phyloP scores from a whole-genome alignment of 2,888 invertebrate species.

The Sinhomidia bicolor region DNA sequence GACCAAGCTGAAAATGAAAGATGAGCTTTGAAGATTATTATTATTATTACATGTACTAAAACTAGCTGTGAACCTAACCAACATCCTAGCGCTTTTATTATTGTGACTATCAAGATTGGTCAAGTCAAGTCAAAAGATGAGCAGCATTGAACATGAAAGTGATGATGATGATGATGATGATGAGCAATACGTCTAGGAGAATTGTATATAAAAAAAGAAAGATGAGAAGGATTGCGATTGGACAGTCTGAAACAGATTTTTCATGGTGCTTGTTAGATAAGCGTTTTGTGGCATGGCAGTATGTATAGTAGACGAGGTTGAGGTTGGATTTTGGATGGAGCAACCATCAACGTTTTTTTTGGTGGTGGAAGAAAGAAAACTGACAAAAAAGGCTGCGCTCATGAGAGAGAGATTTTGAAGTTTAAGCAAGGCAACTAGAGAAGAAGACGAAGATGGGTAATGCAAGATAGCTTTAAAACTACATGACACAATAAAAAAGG shows the following conservation, averaged over 20 bases:
- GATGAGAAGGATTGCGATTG: no score
- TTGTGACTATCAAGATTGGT: constrained; percentile 47
- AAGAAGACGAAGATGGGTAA: neutral
- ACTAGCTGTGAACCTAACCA: constrained; percentile 46
- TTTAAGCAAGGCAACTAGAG: neutral
- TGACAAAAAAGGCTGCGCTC: constrained; percentile 13
- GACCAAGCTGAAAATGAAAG: constrained; percentile 49
- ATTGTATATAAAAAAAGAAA: no score
- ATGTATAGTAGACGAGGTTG: neutral
- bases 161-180: neutral
- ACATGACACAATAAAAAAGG: neutral
- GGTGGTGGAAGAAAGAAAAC: constrained; percentile 27
- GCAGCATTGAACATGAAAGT: neutral
- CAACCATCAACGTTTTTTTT: constrained; percentile 34
- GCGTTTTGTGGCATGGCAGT: neutral
- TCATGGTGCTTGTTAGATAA: neutral
- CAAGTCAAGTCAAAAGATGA: neutral
- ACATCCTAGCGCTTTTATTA: constrained; percentile 32
- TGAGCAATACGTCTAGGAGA: neutral
- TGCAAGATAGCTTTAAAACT: constrained; percentile 35
- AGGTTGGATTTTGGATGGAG: constrained; percentile 17
- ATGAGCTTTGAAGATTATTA: constrained; percentile 39
- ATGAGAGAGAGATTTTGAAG: neutral
- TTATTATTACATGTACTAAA: constrained; percentile 3
- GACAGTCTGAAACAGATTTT: constrained; percentile 12